Percentiles rank a stretch among this genome's conserved stretches.
Conservation (phyloP, 2,888 invertebrate genomes). For the Sericinus montela region DNA sequence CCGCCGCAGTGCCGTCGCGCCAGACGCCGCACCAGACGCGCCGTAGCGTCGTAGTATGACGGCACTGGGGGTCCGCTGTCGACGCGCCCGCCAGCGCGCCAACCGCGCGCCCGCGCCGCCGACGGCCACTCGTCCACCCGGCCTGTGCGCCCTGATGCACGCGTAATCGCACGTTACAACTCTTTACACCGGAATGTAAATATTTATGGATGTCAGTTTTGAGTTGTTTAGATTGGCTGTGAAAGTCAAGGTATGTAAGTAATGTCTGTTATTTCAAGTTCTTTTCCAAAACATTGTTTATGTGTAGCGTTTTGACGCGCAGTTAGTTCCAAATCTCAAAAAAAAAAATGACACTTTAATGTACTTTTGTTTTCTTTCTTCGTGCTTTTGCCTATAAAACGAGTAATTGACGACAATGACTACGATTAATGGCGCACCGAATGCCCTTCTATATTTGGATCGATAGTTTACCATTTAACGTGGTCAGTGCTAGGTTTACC, state of each 20-base stretch:
- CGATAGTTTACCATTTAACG: conserved; percentile 69
- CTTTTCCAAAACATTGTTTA: conserved; percentile 53
- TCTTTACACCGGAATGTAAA: conserved; percentile 72
- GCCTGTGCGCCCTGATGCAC: conserved; percentile 53
- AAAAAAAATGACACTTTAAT: conserved; percentile 35
- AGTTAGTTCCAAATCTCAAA: conserved; percentile 34
- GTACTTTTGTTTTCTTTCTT: conserved; percentile 61
- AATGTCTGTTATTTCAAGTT: conserved; percentile 58
- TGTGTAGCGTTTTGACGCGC: conserved; percentile 34
- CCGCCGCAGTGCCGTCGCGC: conserved; percentile 32
- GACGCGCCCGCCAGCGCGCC: conserved; percentile 29
- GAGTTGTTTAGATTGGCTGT: conserved; percentile 79
- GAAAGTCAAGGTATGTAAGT: conserved; percentile 76
- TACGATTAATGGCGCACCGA: conserved; percentile 65
- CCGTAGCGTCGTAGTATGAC: conserved; percentile 42
- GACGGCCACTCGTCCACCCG: conserved; percentile 39
- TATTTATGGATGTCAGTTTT: conserved; percentile 79
- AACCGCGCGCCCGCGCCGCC: conserved; percentile 36
- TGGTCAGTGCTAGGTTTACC: conserved; percentile 54
- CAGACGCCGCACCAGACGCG: conserved; percentile 27
- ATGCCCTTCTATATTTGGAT: conserved; percentile 69
- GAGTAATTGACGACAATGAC: conserved; percentile 61
- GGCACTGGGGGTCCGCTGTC: conserved; percentile 57
- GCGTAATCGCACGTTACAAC: conserved; percentile 57
- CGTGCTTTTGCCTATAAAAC: conserved; percentile 55